Conservation (phyloP, 2,888 invertebrate species). For the Psylliodes chrysocephalus region DNA sequence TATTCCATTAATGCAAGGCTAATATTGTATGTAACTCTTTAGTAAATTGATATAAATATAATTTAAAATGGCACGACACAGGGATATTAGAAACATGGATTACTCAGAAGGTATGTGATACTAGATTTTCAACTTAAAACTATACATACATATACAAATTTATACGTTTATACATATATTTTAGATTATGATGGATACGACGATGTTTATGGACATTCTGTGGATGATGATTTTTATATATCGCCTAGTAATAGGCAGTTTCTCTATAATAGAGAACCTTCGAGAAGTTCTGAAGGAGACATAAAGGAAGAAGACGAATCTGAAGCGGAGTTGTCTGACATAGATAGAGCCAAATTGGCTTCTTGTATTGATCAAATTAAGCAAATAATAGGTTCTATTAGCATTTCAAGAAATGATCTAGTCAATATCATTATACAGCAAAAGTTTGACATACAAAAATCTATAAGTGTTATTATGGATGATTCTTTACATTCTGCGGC, state of each 20-base stretch:
- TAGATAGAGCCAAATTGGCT: constrained; percentile 78
- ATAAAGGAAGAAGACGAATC: constrained; percentile 76
- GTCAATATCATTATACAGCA: constrained; percentile 77
- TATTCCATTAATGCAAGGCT: not conserved
- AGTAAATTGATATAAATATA: not conserved
- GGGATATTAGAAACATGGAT: constrained; percentile 85
- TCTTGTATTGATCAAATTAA: constrained; percentile 87
- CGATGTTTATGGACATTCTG: constrained; percentile 92
- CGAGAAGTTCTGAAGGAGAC: constrained; percentile 75
- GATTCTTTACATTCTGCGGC: constrained; percentile 43
- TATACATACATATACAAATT: constrained; percentile 32
- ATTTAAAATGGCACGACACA: constrained; percentile 81
- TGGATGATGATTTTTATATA: constrained; percentile 91
- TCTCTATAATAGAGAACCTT: constrained; percentile 80
- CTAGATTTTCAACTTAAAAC: constrained; percentile 1
- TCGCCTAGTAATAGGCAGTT: constrained; percentile 90
- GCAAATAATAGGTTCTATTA: constrained; percentile 80
- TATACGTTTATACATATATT: constrained; percentile 49
- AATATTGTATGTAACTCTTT: not conserved
- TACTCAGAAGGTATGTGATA: constrained; percentile 78
- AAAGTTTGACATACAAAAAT: constrained; percentile 77
- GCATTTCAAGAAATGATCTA: constrained; percentile 76
- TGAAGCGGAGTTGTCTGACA: constrained; percentile 65
- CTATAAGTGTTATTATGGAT: constrained; percentile 74
- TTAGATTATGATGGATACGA: constrained; percentile 90